Evolutionary conservation across 1,140 invertebrate genomes (phyloP).

Genomic region (Hestina assimilis): DNA sequence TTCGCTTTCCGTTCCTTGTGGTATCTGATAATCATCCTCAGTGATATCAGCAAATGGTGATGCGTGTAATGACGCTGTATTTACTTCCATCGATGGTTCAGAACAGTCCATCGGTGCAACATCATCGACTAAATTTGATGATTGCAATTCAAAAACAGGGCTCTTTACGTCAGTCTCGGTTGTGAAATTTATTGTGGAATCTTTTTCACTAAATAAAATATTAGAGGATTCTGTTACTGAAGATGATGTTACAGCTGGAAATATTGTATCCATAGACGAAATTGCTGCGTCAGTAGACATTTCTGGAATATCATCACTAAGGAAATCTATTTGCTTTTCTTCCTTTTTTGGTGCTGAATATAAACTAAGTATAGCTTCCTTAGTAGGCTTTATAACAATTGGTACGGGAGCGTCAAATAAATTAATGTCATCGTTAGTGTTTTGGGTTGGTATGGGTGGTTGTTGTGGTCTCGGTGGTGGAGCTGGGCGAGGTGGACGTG

Average conservation of each 20-base stretch:
- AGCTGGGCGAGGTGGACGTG: slow-evolving; percentile 48
- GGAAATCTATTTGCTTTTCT: slow-evolving; percentile 75
- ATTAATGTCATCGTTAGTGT: slow-evolving; percentile 62
- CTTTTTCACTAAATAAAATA: slow-evolving; percentile 30
- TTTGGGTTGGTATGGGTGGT: slow-evolving; percentile 36
- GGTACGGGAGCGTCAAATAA: slow-evolving; percentile 72
- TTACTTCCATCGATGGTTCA: slow-evolving; percentile 39
- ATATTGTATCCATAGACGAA: slow-evolving; percentile 32
- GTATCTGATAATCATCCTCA: slow-evolving; percentile 30
- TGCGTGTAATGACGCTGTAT: slow-evolving; percentile 28
- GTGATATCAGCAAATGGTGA: slow-evolving; percentile 48
- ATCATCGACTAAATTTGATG: slow-evolving; percentile 17
- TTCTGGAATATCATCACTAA: slow-evolving; percentile 78
- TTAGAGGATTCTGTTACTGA: slow-evolving; percentile 20
- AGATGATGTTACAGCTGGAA: not conserved
- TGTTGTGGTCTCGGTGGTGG: slow-evolving; percentile 48
- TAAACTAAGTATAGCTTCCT: slow-evolving; percentile 83
- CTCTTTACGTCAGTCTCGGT: slow-evolving; percentile 6
- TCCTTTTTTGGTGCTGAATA: slow-evolving; percentile 79
- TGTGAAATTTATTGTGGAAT: not conserved
- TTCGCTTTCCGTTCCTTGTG: slow-evolving; percentile 34
- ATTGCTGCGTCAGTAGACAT: slow-evolving; percentile 44
- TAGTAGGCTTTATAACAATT: slow-evolving; percentile 68
- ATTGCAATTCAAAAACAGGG: slow-evolving; percentile 13
- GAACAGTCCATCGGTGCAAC: slow-evolving; percentile 60